Conservation (phyloP, 2,888 invertebrate species). For the Adelphocoris suturalis region DNA sequence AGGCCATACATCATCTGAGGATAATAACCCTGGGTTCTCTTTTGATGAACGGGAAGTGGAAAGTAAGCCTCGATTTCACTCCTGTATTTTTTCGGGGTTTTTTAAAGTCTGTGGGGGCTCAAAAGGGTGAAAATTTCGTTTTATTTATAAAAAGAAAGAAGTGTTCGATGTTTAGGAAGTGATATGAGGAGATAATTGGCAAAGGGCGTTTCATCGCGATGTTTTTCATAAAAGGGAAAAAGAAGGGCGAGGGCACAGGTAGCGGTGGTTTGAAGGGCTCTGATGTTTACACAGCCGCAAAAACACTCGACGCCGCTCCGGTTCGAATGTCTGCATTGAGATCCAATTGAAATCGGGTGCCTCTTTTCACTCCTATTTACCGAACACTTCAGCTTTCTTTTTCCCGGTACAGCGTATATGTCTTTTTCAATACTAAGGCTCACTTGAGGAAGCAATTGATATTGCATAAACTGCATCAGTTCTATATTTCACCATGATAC, state of each 20-base stretch:
- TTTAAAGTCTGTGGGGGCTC: neutral
- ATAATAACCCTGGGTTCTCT: conserved; percentile 58
- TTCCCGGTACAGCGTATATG: neutral
- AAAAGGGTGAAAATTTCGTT: neutral
- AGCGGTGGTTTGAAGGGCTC: neutral
- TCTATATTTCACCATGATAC: too few species aligned
- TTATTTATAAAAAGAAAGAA: neutral
- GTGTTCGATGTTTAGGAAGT: neutral
- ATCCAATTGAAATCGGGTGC: conserved; percentile 32
- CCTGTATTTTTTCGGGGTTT: conserved; percentile 7
- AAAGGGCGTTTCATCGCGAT: neutral
- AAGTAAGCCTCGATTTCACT: conserved; percentile 41
- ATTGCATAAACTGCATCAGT: too few species aligned
- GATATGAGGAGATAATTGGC: neutral
- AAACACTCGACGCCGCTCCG: conserved; percentile 5
- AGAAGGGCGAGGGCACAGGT: neutral
- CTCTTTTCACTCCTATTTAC: neutral
- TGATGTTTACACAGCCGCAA: conserved; percentile 37
- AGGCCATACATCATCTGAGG: conserved; percentile 66
- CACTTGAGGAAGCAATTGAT: too few species aligned
- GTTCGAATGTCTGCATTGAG: neutral
- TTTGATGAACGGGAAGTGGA: conserved; percentile 27
- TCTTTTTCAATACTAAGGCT: neutral
- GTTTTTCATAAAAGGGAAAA: neutral
- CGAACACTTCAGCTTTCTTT: neutral